Evolutionary conservation across 1,140 invertebrate genomes (phyloP).

Genomic region (Drosophila chauvacae): DNA sequence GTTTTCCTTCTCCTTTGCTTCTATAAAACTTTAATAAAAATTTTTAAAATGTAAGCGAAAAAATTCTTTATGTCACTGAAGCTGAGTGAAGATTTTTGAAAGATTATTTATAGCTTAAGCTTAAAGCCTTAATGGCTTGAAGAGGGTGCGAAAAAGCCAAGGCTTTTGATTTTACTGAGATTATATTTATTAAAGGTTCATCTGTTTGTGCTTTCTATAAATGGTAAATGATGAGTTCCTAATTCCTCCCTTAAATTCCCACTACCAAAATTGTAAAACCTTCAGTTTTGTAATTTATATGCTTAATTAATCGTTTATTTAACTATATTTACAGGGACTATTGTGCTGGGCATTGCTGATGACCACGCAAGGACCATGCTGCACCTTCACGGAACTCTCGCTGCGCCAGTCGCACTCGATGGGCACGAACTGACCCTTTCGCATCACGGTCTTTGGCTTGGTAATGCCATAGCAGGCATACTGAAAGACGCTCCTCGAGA

Average conservation of each 20-base stretch:
- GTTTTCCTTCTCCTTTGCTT: neutral
- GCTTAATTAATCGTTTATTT: conserved; percentile 49
- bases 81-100: neutral
- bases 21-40: neutral
- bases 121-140: neutral
- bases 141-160: neutral
- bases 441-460: conserved; percentile 59
- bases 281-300: neutral
- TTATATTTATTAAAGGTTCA: neutral
- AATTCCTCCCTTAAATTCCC: neutral
- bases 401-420: conserved; percentile 68
- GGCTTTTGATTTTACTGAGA: too few species aligned
- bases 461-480: conserved; percentile 69
- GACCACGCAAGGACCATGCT: conserved; percentile 64
- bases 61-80: conserved; percentile 3
- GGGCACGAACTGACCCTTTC: conserved; percentile 64
- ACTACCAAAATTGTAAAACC: neutral
- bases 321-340: conserved; percentile 57
- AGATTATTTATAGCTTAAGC: conserved; percentile 4
- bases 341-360: conserved; percentile 61
- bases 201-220: neutral
- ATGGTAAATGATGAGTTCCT: neutral
- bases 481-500: conserved; percentile 58
- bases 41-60: neutral
- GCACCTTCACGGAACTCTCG: conserved; percentile 64